Base-by-base conservation (phyloP, 2,113 vertebrate genomes). In the Spheniscus mendiculus region DNA sequence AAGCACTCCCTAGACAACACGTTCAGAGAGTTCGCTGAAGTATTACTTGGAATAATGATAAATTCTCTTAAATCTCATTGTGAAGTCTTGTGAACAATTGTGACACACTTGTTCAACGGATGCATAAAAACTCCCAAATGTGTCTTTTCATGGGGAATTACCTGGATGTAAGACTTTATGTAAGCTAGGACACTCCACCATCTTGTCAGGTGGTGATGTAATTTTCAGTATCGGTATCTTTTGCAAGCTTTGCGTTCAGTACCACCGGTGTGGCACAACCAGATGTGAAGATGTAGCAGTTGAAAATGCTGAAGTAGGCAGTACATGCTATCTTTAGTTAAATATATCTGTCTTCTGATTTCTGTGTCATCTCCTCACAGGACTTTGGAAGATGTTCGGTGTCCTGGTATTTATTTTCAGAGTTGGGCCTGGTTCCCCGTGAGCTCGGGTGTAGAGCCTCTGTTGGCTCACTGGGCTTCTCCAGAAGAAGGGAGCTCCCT, bases 21-120 rank as follows among this genome's bases (percentile, higher is more conserved):
- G 1, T n/a, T 44, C 26, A 47, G 44, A 76, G 30, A 58, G 34
- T 59, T 83, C 18, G 14, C 34, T 53, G 19, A 50, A 36, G 3
- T 67, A 29, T 71, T 70, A 12, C 26, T 59, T 77, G 44, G 34
- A 67, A 36, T 65, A 86, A 62, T 45, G 34, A 50, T 79, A 90
- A 69, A 87, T 56, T 2, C 2, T 83, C 5, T 10, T 45, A 59
- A 76, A n/a, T 67, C 16, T 77, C 8, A 13, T 14, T 61, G 23
- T 61, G 47, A 76, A 67, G 27, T 90, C 34, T n/a, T 50, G 29
- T 66, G 22, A 67, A 32, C 15, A 59, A 0, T 63, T 83, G 15
- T 55, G 56, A 56, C 6, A 12, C 2, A 18, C 29, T 23, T 63
- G 8, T 67, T 88, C 17, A 47, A 5, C 0, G 0, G 38, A 55